These are phyloP conservation scores for Metopolophium dirhodum DNA, from an alignment of 1,140 invertebrate genomes.

Conservation along the genomic window DNA sequence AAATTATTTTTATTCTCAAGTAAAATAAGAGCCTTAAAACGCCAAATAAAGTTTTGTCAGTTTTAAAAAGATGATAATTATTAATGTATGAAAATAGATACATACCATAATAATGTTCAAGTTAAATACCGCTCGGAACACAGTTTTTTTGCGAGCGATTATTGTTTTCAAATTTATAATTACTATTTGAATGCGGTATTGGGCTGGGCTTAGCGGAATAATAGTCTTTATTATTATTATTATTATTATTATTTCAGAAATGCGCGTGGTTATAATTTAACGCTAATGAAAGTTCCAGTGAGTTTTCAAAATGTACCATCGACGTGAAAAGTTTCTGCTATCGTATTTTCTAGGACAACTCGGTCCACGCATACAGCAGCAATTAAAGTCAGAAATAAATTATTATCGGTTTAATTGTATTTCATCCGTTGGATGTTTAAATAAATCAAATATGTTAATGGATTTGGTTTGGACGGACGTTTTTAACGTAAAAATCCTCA, in stretches of 20 bases:
- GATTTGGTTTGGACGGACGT: not conserved
- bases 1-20: not conserved
- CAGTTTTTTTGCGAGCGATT: not conserved
- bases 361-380: not conserved
- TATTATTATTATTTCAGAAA: not conserved
- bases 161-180: not conserved
- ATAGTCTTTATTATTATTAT: not conserved
- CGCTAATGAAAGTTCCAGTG: conserved; percentile 6
- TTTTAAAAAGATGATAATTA: no score
- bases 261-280: not conserved
- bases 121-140: not conserved
- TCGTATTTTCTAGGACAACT: not conserved
- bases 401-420: conserved; percentile 6
- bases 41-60: no score
- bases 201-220: not conserved
- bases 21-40: not conserved
- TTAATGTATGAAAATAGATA: not conserved
- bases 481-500: not conserved
- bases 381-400: conserved; percentile 22
- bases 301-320: conserved; percentile 8
- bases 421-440: not conserved
- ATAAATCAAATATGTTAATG: conserved; percentile 32
- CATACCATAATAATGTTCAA: not conserved
- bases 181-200: not conserved
- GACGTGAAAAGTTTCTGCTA: not conserved